phyloP scores from a whole-genome alignment of 2,888 invertebrate genomes.

The Coremacera marginata region DNA sequence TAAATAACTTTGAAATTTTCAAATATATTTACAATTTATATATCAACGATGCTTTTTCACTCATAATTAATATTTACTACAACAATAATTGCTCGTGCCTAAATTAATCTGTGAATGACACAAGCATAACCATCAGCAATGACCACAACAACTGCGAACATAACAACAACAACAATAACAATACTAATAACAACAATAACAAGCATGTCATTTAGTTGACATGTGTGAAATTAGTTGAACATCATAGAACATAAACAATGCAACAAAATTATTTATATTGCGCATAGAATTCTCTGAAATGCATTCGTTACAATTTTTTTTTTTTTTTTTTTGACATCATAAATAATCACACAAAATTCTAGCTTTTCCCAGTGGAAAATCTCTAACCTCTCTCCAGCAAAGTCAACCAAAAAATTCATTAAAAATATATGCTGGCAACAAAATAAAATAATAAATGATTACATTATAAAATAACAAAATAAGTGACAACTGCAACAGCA shows the following conservation, averaged over 20 bases:
- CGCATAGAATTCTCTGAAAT: not conserved
- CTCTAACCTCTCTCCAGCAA: not conserved
- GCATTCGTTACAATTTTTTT: not conserved
- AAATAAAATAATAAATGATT: conserved; percentile 18
- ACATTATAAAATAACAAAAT: conserved; percentile 24
- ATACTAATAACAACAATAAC: not conserved
- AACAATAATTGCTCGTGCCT: no score
- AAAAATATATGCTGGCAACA: conserved; percentile 17
- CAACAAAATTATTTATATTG: not conserved
- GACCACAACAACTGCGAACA: no score
- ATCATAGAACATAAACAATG: not conserved
- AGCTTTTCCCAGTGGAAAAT: not conserved
- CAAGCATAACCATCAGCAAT: no score
- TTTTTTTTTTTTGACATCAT: not conserved
- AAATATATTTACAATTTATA: no score
- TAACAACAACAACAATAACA: no score
- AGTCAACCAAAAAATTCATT: conserved; percentile 6
- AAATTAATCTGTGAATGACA: no score
- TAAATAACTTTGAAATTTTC: no score
- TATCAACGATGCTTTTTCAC: no score
- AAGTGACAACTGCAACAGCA: not conserved
- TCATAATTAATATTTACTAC: no score
- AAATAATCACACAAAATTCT: not conserved
- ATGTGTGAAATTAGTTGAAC: conserved; percentile 9
- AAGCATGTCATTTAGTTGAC: not conserved